These are phyloP conservation scores for Tenebrio molitor DNA, from an alignment of 1,140 invertebrate genomes.

Conservation along the genomic window DNA sequence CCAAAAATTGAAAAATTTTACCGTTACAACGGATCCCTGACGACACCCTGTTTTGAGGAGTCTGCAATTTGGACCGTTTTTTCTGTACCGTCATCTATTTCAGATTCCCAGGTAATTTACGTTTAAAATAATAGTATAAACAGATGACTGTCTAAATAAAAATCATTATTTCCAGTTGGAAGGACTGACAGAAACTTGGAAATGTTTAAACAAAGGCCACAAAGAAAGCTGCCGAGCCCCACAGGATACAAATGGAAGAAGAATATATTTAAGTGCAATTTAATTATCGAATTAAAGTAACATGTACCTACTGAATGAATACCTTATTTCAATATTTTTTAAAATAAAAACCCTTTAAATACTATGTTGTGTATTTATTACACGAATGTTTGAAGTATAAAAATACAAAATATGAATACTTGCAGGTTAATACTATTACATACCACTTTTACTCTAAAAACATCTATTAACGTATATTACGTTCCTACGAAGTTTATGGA, in stretches of 20 bases:
- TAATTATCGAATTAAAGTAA: too few species aligned
- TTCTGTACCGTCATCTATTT: conserved; percentile 70
- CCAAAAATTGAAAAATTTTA: conserved; percentile 13
- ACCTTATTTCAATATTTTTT: too few species aligned
- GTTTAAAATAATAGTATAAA: not conserved
- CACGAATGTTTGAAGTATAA: conserved; percentile 13
- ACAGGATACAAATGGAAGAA: not conserved
- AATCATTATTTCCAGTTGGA: conserved; percentile 7
- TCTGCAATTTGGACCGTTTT: conserved; percentile 82
- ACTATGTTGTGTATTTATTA: too few species aligned
- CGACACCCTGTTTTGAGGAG: conserved; percentile 81
- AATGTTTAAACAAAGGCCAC: not conserved
- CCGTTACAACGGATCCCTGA: conserved; percentile 80
- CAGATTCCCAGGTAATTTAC: conserved; percentile 6
- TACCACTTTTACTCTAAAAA: not conserved
- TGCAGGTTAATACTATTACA: conserved; percentile 11
- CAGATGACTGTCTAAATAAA: too few species aligned
- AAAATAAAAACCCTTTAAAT: too few species aligned
- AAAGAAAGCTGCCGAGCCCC: not conserved
- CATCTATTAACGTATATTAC: not conserved
- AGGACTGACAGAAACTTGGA: not conserved
- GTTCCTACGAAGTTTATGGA: too few species aligned
- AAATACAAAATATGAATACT: conserved; percentile 38
- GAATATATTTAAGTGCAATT: not conserved
- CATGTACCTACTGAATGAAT: too few species aligned